Percentiles rank a stretch among this genome's conserved stretches.
Evolutionary conservation across 2,888 invertebrate genomes (phyloP).

Genomic region (Eubasilissa splendida): DNA sequence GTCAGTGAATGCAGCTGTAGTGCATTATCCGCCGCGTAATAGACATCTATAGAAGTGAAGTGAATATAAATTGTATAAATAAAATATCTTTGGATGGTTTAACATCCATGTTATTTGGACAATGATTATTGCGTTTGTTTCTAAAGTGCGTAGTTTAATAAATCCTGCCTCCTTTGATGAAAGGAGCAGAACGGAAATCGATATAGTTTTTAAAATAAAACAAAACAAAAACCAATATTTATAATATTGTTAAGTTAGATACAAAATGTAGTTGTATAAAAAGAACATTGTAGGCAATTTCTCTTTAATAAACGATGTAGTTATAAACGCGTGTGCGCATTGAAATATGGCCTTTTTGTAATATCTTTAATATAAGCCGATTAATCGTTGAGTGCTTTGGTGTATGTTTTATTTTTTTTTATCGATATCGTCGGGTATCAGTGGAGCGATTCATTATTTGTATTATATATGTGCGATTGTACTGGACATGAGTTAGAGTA

Average conservation of each 20-base stretch:
- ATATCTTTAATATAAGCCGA: slow-evolving; percentile 37
- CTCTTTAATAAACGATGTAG: slow-evolving; percentile 46
- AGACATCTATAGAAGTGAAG: too few species aligned
- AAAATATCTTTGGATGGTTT: slow-evolving; percentile 7
- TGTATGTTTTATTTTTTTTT: slow-evolving; percentile 23
- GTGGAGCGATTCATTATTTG: slow-evolving; percentile 5
- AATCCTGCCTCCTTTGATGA: not conserved
- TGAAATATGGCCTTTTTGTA: slow-evolving; percentile 56
- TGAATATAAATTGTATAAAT: too few species aligned
- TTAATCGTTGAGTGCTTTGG: slow-evolving; percentile 17
- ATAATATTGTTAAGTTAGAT: slow-evolving; percentile 52
- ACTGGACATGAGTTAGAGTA: slow-evolving; percentile 11
- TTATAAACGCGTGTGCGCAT: slow-evolving; percentile 49
- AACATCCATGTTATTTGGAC: not conserved
- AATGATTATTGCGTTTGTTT: not conserved
- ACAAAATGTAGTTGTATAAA: slow-evolving; percentile 56
- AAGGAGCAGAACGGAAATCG: slow-evolving; percentile 11
- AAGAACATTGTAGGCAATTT: slow-evolving; percentile 47
- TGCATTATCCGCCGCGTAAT: too few species aligned
- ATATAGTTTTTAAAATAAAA: slow-evolving; percentile 51
- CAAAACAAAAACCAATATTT: slow-evolving; percentile 57
- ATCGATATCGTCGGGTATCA: slow-evolving; percentile 2
- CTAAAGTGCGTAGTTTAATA: slow-evolving; percentile 21
- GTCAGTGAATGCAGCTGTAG: too few species aligned
- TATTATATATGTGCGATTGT: slow-evolving; percentile 8